phyloP scores from a whole-genome alignment of 2,888 invertebrate genomes.

The Thysanoteuthis rhombus region DNA sequence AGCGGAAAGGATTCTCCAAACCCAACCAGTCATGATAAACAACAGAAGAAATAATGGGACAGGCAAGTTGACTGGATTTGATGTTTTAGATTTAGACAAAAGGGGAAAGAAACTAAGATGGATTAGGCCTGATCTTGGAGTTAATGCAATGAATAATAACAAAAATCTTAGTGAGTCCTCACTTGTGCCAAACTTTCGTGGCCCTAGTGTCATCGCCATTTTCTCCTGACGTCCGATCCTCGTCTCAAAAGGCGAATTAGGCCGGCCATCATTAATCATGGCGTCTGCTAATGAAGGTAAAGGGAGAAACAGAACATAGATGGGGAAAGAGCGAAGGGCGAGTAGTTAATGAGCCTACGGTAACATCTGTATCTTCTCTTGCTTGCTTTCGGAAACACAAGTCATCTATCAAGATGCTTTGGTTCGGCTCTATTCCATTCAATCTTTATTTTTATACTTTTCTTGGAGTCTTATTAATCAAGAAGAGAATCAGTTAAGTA shows the following conservation, averaged over 20 bases:
- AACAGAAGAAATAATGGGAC: no score
- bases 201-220: neutral
- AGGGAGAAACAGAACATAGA: neutral
- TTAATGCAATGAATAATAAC: neutral
- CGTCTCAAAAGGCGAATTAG: neutral
- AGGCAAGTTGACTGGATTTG: no score
- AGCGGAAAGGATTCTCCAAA: no score
- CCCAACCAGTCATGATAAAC: no score
- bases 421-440: no score
- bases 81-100: no score
- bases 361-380: neutral
- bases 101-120: neutral
- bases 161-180: neutral
- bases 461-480: no score
- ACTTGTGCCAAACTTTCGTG: neutral
- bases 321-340: neutral
- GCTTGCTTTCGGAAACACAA: neutral
- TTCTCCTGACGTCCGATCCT: neutral
- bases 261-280: neutral
- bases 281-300: neutral
- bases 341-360: neutral
- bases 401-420: neutral
- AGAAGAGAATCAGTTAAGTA: no score
- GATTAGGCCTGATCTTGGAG: neutral
- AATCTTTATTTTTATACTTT: no score